A percentile compares a stretch with the other conserved stretches of the same genome.
phyloP scores from a whole-genome alignment of 1,140 invertebrate species.

The Gryon sp. region DNA sequence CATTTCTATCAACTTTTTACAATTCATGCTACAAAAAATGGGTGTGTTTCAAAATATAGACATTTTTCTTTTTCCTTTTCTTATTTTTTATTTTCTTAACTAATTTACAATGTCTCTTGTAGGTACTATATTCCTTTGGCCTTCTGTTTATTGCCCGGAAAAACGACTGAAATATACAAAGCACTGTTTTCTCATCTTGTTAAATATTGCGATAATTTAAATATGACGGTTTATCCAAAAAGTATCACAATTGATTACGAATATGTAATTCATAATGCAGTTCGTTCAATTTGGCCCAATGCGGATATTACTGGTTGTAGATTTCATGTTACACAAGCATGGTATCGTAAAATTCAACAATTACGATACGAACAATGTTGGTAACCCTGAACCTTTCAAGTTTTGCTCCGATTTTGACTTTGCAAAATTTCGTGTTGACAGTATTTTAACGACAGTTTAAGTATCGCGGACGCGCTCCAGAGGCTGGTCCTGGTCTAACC shows the following conservation, averaged over 20 bases:
- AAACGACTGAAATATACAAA: neutral
- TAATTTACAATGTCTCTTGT: neutral
- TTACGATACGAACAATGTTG: too few species aligned
- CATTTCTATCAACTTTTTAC: conserved; percentile 30
- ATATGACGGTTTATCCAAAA: neutral
- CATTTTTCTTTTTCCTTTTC: neutral
- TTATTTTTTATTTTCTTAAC: neutral
- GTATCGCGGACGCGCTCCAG: too few species aligned
- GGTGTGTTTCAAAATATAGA: neutral
- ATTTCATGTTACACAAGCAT: too few species aligned
- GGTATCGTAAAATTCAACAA: too few species aligned
- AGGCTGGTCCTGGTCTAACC: too few species aligned
- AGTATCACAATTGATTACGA: neutral
- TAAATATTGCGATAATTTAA: neutral
- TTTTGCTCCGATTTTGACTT: too few species aligned
- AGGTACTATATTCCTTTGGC: conserved; percentile 7
- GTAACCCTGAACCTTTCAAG: too few species aligned
- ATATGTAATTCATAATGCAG: neutral
- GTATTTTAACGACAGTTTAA: too few species aligned
- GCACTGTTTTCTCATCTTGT: neutral
- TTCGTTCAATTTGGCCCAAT: too few species aligned
- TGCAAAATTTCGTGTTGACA: too few species aligned
- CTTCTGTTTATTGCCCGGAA: conserved; percentile 12
- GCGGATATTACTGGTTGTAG: too few species aligned
- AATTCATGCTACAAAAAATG: conserved; percentile 20